Base-by-base conservation (phyloP, 1,140 invertebrate genomes). In the Argopecten irradians region DNA sequence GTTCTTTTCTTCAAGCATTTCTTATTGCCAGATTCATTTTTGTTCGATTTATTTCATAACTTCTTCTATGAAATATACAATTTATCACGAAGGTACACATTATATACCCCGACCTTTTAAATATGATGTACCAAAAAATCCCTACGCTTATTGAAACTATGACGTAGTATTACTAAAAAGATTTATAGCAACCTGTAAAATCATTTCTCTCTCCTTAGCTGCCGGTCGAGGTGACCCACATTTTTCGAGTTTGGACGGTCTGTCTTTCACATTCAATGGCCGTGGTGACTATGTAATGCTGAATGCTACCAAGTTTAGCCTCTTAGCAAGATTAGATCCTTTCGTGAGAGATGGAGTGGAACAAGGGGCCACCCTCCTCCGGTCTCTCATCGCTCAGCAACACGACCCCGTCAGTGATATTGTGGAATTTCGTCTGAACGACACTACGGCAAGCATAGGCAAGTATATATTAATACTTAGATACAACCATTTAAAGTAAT, bases 191-290 rank as follows among this genome's bases (percentile, higher is more conserved):
- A 55, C 22, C 22, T 19, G 16, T 11, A 19, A 55, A 11, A 19
- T 8, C 43, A 55, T 55, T 35, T 36, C 14, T 41, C n/a, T 41
- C 32, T 84, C 32, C 13, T 0, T 71, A 71, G 55, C 55, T 71
- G 55, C 22, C n/a, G 22, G 55, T 28, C n/a, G 88, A 1, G 89
- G 89, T 35, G 89, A 90, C 43, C 89, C 89, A 34, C 89, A 90
- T 82, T 35, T 90, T 9, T 39, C 55, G n/a, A 88, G 84, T 16
- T 71, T 90, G 71, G 89, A 90, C 71, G 71, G 85, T 32, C n/a
- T 88, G 34, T 14, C 84, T 16, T 90, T 88, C 34, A 86, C 89
- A 28, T 90, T 90, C 71, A 90, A 90, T 71, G 89, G 89, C 1
- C 71, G 39, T 14, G 89, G 89, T 36, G 89, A 90, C 39, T 90